Percentiles rank a stretch among this genome's conserved stretches.
Evolutionary conservation across 1,140 invertebrate genomes (phyloP).

Genomic region (Homalodisca vitripennis): DNA sequence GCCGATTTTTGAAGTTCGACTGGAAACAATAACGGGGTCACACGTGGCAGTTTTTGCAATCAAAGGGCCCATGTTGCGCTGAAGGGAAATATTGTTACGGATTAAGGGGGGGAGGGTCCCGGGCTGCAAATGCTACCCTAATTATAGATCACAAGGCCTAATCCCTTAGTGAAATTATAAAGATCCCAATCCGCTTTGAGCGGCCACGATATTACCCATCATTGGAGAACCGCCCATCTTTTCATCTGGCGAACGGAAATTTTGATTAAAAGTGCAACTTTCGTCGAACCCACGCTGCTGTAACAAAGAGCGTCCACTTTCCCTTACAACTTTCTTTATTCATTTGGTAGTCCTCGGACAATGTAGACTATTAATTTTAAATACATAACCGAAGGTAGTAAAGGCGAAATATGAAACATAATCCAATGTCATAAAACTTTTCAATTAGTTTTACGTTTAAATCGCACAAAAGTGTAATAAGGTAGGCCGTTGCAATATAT

Average conservation of each 20-base stretch:
- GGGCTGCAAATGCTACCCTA: slow-evolving; percentile 17
- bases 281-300: slow-evolving; percentile 12
- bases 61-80: slow-evolving; percentile 16
- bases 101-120: neutral
- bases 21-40: slow-evolving; percentile 16
- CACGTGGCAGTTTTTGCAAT: slow-evolving; percentile 21
- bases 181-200: slow-evolving; percentile 19
- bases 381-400: too few species aligned
- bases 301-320: neutral
- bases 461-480: too few species aligned
- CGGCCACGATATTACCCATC: slow-evolving; percentile 10
- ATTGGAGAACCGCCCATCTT: neutral
- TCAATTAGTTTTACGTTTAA: too few species aligned
- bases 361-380: slow-evolving; percentile 9
- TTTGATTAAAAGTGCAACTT: slow-evolving; percentile 26
- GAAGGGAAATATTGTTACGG: slow-evolving; percentile 21
- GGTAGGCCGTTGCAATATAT: too few species aligned
- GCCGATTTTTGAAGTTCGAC: slow-evolving; percentile 2
- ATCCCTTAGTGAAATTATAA: slow-evolving; percentile 27
- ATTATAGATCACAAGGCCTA: slow-evolving; percentile 20
- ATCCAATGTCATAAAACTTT: too few species aligned
- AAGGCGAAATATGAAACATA: too few species aligned
- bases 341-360: neutral
- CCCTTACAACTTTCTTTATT: neutral
- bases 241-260: slow-evolving; percentile 2